Evolutionary conservation across 2,888 invertebrate genomes (phyloP), one percentile per base, ranked within the genome.

Genomic region (Andrena fulva): DNA sequence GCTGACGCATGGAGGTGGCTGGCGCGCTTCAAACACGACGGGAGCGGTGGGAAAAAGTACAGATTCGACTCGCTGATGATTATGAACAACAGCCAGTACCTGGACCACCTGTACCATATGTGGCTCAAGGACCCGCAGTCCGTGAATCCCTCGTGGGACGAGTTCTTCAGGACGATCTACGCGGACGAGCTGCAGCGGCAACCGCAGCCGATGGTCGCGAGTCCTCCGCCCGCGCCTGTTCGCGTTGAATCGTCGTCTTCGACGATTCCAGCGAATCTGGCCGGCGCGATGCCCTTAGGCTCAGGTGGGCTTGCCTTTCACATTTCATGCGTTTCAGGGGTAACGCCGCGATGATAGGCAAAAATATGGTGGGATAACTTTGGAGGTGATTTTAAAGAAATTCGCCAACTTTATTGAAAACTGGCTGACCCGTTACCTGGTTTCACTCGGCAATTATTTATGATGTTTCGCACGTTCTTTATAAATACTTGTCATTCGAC

Each of bases 21-120:
- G 4, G 0, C 5, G 6, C 82, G 88, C n/a, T 59, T 56, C 16
- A 66, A 56, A 5, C 77, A 82, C 10, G 64, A 78, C 2, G 56
- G 42, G 12, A 31, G 20, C 5, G n/a, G 50, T 10, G 48, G n/a
- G 6, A 77, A 71, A 27, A 27, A 10, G 1, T 52, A 75, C 0
- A 72, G 6, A 0, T 35, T 31, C 35, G 90, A 91, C 16, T 82
- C 82, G 0, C 82, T 93, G 27, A 88, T 92, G 27, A 91, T 85
- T 56, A 89, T 89, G 76, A 90, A 76, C 24, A 92, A 90, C 63
- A 80, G 89, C 24, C 89, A 91, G 64, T 93, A 92, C 69, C 81
- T 93, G 56, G 92, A 93, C n/a, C 74, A 91, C n/a, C 84, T 93
- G 75, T 92, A 93, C 78, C 77, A 86, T 0, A 69, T 77, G 0